Evolutionary conservation across 2,888 invertebrate species (phyloP).

Genomic region (Parascotia fuliginaria): DNA sequence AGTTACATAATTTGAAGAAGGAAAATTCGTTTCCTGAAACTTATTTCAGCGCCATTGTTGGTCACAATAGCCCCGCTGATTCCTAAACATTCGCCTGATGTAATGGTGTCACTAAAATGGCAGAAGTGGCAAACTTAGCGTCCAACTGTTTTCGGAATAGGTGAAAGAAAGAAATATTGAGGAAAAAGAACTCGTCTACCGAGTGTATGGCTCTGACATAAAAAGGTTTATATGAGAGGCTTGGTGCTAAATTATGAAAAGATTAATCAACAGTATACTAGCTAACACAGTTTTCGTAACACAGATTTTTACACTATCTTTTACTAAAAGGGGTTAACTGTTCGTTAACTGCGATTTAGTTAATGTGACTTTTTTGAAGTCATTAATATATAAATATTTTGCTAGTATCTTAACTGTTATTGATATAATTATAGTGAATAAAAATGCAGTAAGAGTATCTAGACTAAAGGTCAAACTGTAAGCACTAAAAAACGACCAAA

Average conservation of each 20-base stretch:
- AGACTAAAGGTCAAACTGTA: too few relatives aligned
- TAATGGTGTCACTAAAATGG: slow-evolving; percentile 40
- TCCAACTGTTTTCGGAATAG: slow-evolving; percentile 26
- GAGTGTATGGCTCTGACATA: neutral
- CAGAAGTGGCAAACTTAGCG: slow-evolving; percentile 35
- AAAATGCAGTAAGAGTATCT: too few relatives aligned
- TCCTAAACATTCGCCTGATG: slow-evolving; percentile 59
- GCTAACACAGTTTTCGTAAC: neutral
- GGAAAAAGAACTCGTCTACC: slow-evolving; percentile 16
- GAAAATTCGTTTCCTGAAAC: slow-evolving; percentile 71
- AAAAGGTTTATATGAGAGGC: slow-evolving; percentile 1
- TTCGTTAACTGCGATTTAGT: too few relatives aligned
- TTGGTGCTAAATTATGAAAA: neutral
- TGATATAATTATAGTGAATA: too few relatives aligned
- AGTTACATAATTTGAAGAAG: slow-evolving; percentile 69
- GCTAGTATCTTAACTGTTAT: too few relatives aligned
- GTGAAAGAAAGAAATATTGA: slow-evolving; percentile 34
- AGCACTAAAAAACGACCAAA: too few relatives aligned
- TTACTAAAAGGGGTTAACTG: too few relatives aligned
- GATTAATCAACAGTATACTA: neutral
- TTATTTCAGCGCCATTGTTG: slow-evolving; percentile 75
- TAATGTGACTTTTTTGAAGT: too few relatives aligned
- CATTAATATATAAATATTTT: too few relatives aligned
- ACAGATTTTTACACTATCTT: neutral
- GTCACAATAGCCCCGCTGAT: slow-evolving; percentile 75